Conservation (phyloP, 2,888 invertebrate species). For the Drosophila subsilvestris region DNA sequence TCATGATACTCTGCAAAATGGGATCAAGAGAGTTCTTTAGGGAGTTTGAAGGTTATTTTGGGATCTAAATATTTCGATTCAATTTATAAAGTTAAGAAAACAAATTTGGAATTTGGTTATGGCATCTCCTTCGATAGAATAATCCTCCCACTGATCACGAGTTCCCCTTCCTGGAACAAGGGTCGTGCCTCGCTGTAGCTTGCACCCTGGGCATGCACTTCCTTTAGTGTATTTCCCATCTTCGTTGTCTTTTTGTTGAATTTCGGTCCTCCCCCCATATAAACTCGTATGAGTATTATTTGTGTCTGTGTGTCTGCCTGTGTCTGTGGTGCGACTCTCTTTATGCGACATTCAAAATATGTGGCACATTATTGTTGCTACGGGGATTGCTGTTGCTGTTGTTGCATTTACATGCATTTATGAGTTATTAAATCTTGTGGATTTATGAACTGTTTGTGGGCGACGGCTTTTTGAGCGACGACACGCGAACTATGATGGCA, state of each 20-base stretch:
- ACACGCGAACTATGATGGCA: constrained; percentile 64
- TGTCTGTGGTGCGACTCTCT: constrained; percentile 20
- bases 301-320: constrained; percentile 18
- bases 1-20: background rate
- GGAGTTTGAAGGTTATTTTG: background rate
- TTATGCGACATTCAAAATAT: constrained; percentile 74
- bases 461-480: constrained; percentile 67
- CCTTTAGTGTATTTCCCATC: background rate
- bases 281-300: constrained; percentile 17
- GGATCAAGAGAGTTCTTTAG: background rate
- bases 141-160: background rate
- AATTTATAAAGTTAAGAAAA: background rate
- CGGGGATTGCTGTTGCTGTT: constrained; percentile 43
- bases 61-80: too few relatives aligned
- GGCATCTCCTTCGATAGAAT: background rate
- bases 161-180: too few relatives aligned
- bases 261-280: constrained; percentile 1
- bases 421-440: constrained; percentile 76
- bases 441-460: constrained; percentile 68
- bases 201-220: background rate
- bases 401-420: constrained; percentile 72
- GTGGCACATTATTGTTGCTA: constrained; percentile 67
- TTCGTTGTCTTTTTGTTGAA: background rate
- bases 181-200: too few relatives aligned
- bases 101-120: background rate